Percentiles rank a stretch among this genome's conserved stretches.
Evolutionary conservation across 1,140 invertebrate species (phyloP).

Genomic region (Latrodectus geometricus): DNA sequence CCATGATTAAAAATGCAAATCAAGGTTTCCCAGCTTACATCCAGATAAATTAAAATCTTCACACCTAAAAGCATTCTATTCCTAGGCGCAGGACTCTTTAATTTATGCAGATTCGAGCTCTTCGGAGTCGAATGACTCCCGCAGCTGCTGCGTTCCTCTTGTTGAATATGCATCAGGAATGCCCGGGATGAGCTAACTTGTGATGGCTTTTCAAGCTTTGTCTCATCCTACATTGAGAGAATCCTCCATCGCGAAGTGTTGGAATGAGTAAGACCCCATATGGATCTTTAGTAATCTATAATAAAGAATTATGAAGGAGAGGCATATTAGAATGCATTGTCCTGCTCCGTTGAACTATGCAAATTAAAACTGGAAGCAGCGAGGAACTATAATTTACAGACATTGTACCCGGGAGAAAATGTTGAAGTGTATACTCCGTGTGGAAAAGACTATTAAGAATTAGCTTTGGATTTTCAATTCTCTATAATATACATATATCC

Average conservation of each 20-base stretch:
- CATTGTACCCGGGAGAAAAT: too few relatives aligned
- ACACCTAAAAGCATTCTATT: not conserved
- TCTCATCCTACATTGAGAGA: not conserved
- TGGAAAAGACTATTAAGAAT: too few relatives aligned
- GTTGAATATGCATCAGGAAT: conserved; percentile 55
- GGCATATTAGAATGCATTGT: not conserved
- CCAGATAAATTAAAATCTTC: conserved; percentile 51
- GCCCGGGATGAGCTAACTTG: not conserved
- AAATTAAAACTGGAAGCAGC: not conserved
- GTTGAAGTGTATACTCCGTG: too few relatives aligned
- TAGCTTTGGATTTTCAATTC: too few relatives aligned
- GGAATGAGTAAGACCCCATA: not conserved
- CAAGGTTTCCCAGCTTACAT: not conserved
- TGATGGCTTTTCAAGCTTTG: not conserved
- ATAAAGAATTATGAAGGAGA: not conserved
- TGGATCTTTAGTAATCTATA: not conserved
- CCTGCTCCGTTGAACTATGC: not conserved
- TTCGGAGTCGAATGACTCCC: conserved; percentile 52
- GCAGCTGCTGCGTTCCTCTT: conserved; percentile 16
- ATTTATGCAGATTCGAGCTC: conserved; percentile 30
- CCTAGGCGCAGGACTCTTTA: not conserved
- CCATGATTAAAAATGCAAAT: conserved; percentile 56
- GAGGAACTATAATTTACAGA: too few relatives aligned
- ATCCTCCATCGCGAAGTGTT: not conserved
- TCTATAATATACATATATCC: too few relatives aligned